phyloP scores from a whole-genome alignment of 2,797 vertebrate genomes.

The Vultur gryphus region DNA sequence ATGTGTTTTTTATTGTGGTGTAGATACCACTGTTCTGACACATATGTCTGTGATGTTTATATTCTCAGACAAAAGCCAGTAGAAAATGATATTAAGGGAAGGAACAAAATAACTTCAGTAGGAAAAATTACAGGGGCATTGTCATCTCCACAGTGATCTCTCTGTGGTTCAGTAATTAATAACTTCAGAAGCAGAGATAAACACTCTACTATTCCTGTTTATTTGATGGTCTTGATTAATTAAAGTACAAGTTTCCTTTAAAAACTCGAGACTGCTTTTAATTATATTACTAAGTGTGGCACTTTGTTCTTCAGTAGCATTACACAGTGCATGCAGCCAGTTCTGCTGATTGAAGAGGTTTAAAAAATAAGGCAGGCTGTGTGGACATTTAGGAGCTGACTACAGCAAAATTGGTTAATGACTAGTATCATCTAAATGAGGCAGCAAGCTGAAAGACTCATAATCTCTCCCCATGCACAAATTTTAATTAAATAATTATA shows the following conservation, averaged over 20 bases:
- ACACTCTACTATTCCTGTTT: conserved; percentile 34
- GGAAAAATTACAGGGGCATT: not conserved
- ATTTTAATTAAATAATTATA: conserved; percentile 82
- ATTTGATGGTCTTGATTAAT: conserved; percentile 39
- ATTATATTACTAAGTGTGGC: not conserved
- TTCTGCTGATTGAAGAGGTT: conserved; percentile 76
- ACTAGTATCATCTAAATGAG: conserved; percentile 76
- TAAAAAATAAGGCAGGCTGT: conserved; percentile 56
- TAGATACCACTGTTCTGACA: not conserved
- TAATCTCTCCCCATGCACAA: conserved; percentile 75
- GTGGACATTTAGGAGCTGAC: conserved; percentile 70
- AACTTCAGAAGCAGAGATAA: conserved; percentile 43
- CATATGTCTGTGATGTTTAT: not conserved
- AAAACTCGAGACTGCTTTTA: conserved; percentile 8
- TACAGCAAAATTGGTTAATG: conserved; percentile 76
- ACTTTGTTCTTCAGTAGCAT: conserved; percentile 23
- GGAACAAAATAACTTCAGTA: not conserved
- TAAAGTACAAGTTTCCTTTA: conserved; percentile 45
- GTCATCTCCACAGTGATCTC: not conserved
- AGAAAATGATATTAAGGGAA: not conserved
- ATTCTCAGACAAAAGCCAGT: not conserved
- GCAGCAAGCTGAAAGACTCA: conserved; percentile 71
- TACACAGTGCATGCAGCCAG: conserved; percentile 50
- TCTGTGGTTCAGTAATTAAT: conserved; percentile 14
- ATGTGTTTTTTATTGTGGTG: not conserved